Conservation (phyloP, 2,113 vertebrate species). For the Actenoides lindsayi region DNA sequence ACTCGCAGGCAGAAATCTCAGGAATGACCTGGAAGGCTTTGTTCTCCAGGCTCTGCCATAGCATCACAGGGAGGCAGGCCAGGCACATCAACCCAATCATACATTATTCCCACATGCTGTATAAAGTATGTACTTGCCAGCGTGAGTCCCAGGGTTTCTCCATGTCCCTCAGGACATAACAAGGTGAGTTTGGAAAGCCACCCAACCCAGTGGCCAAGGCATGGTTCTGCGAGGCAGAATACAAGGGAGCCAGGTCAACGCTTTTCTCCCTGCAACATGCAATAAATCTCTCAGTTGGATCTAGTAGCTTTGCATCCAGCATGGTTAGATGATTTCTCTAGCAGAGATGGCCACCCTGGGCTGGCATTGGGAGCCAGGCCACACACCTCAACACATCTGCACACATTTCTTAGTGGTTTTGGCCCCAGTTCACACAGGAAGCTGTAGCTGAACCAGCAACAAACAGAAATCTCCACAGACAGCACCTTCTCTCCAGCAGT, state of each 20-base stretch:
- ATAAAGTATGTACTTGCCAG: background rate
- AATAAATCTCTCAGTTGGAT: background rate
- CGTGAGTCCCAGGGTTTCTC: rapidly evolving
- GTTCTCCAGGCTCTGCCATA: background rate
- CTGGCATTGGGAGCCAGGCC: background rate
- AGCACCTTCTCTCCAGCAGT: background rate
- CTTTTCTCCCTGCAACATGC: background rate
- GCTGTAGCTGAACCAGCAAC: background rate
- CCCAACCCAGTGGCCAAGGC: rapidly evolving
- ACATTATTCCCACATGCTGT: rapidly evolving
- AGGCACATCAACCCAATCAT: background rate
- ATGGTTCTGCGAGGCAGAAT: background rate
- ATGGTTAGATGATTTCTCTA: background rate
- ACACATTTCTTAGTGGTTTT: rapidly evolving
- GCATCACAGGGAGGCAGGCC: background rate
- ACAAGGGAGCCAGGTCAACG: background rate
- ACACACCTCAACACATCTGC: constrained; percentile 7
- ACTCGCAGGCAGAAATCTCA: background rate
- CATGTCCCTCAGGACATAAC: background rate
- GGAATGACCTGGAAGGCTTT: background rate
- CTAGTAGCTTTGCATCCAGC: background rate
- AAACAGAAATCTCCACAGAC: background rate
- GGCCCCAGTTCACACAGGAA: background rate
- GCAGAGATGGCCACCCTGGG: background rate
- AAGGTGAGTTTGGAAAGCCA: background rate